A percentile compares a stretch with the other conserved stretches of the same genome.
phyloP scores from a whole-genome alignment of 2,113 vertebrate genomes.

The Spheniscus mendiculus region DNA sequence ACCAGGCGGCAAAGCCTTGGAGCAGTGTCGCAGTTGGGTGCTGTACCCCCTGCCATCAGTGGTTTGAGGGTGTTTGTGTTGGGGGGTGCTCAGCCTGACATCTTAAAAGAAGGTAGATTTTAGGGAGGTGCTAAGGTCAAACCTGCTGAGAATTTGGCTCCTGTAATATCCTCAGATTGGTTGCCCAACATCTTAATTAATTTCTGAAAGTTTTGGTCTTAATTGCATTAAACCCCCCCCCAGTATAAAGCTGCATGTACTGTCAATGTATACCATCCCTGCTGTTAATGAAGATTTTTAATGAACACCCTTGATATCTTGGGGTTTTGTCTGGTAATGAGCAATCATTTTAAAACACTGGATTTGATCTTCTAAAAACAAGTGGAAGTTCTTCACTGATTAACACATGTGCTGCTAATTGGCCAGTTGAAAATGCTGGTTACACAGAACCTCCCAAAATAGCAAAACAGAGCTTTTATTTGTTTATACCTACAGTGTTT shows the following conservation, averaged over 20 bases:
- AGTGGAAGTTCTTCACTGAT: not conserved
- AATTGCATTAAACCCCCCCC: not conserved
- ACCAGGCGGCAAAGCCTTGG: not conserved
- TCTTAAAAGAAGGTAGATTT: not conserved
- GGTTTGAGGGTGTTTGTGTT: not conserved
- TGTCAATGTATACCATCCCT: not conserved
- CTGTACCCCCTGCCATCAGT: not conserved
- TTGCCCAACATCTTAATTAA: not conserved
- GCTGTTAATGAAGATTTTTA: not conserved
- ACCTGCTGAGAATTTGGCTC: not conserved
- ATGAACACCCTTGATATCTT: not conserved
- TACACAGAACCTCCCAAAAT: not conserved
- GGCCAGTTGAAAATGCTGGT: slow-evolving; percentile 5
- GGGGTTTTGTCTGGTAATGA: not conserved
- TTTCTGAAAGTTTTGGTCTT: not conserved
- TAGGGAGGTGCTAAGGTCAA: not conserved
- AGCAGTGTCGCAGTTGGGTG: not conserved
- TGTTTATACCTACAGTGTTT: slow-evolving; percentile 1
- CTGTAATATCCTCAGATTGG: not conserved
- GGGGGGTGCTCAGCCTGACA: not conserved
- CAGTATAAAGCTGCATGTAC: not conserved
- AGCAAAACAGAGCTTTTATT: slow-evolving; percentile 41
- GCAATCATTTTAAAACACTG: slow-evolving; percentile 52
- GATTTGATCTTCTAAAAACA: not conserved
- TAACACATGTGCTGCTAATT: not conserved